These are phyloP conservation scores for Enteromius treurensis DNA, from an alignment of 2,797 vertebrate species.

Conservation along the genomic window DNA sequence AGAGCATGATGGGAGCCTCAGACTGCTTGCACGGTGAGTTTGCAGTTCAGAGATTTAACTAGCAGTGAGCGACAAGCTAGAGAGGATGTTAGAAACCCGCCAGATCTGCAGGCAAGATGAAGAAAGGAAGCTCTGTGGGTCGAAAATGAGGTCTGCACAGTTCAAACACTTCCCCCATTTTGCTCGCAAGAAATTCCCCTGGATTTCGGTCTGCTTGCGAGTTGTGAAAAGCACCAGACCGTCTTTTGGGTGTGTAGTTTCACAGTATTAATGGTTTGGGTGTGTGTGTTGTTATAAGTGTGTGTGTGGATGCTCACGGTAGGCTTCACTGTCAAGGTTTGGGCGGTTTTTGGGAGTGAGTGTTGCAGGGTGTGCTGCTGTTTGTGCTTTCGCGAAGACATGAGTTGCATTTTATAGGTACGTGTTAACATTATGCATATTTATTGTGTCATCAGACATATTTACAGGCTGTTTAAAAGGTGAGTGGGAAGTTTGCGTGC, in stretches of 20 bases:
- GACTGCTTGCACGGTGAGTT: slow-evolving; percentile 82
- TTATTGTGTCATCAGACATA: background rate
- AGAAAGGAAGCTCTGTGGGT: background rate
- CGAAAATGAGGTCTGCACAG: background rate
- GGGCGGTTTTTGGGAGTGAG: slow-evolving; percentile 29
- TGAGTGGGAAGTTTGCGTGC: background rate
- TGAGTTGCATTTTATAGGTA: slow-evolving; percentile 1
- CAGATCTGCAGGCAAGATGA: background rate
- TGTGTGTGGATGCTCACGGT: slow-evolving; percentile 12
- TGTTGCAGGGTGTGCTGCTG: slow-evolving; percentile 23
- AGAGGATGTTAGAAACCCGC: slow-evolving; percentile 22
- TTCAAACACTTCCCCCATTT: background rate
- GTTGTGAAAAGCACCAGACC: slow-evolving; percentile 1
- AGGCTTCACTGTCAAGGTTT: slow-evolving; percentile 3
- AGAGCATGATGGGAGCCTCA: slow-evolving; percentile 68
- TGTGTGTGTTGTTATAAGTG: slow-evolving; percentile 36
- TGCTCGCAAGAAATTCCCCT: background rate
- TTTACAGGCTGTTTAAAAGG: slow-evolving; percentile 17
- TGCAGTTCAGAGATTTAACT: slow-evolving; percentile 15
- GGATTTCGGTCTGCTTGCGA: background rate
- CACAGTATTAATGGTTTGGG: slow-evolving; percentile 42
- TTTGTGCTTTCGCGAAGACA: background rate
- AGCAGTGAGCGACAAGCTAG: background rate
- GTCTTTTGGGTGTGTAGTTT: slow-evolving; percentile 33
- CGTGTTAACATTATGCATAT: background rate